These are phyloP conservation scores for Rissa tridactyla DNA, from an alignment of 2,113 vertebrate genomes.

Conservation along the genomic window DNA sequence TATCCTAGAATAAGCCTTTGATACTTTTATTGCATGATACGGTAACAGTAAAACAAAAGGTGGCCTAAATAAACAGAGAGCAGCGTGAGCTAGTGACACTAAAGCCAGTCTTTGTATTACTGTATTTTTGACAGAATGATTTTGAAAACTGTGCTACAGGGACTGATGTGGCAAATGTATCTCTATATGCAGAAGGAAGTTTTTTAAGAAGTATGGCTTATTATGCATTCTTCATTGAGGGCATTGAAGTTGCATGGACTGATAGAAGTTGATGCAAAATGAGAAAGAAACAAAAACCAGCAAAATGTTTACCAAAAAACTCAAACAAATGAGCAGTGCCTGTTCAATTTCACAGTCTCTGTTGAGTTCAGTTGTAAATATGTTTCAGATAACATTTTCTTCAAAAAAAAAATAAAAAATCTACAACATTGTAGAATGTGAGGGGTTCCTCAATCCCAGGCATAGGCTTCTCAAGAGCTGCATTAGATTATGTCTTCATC, in stretches of 20 bases:
- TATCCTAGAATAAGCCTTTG: constrained; percentile 66
- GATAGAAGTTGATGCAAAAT: constrained; percentile 91
- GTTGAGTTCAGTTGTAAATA: constrained; percentile 98
- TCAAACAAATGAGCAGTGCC: constrained; percentile 95
- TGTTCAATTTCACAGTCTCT: constrained; percentile 97
- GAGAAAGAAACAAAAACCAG: constrained; percentile 91
- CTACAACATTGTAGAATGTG: constrained; percentile 85
- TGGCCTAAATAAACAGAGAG: constrained; percentile 71
- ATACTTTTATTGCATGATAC: constrained; percentile 69
- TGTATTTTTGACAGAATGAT: constrained; percentile 87
- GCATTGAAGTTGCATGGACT: constrained; percentile 93
- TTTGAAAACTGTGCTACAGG: constrained; percentile 87
- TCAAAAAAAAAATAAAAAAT: constrained; percentile 71
- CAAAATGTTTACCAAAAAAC: constrained; percentile 98
- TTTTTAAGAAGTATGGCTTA: constrained; percentile 86
- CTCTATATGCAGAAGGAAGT: constrained; percentile 84
- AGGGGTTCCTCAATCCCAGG: constrained; percentile 83
- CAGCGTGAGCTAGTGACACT: constrained; percentile 86
- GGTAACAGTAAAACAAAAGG: constrained; percentile 65
- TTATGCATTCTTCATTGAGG: constrained; percentile 87
- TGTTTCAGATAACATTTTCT: constrained; percentile 93
- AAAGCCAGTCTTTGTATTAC: constrained; percentile 89
- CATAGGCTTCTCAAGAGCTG: constrained; percentile 77
- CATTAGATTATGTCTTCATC: constrained; percentile 82
- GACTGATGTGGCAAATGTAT: constrained; percentile 84